phyloP scores from a whole-genome alignment of 2,888 invertebrate genomes.

The Falcaria lacertinaria region DNA sequence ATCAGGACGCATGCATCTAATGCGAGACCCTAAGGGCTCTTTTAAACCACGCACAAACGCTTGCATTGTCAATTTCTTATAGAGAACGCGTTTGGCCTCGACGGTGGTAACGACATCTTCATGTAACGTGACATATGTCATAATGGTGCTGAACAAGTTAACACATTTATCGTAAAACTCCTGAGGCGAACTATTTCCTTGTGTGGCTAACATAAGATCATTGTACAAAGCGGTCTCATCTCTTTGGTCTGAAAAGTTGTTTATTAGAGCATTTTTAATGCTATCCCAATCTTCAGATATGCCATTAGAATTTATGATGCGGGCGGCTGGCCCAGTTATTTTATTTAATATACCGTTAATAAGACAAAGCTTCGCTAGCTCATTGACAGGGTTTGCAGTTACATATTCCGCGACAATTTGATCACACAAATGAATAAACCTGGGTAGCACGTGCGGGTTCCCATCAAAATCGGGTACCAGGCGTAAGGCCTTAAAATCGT shows the following conservation, averaged over 20 bases:
- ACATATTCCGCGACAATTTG: constrained; percentile 5
- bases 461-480: constrained; percentile 16
- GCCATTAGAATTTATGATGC: constrained; percentile 10
- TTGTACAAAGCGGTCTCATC: constrained; percentile 25
- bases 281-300: constrained; percentile 7
- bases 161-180: constrained; percentile 11
- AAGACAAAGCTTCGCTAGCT: not conserved
- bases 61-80: constrained; percentile 4
- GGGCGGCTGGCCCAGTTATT: constrained; percentile 15
- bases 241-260: constrained; percentile 24
- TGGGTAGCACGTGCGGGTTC: constrained; percentile 9
- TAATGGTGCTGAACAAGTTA: constrained; percentile 8
- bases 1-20: constrained; percentile 10
- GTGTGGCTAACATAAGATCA: constrained; percentile 11
- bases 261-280: constrained; percentile 16
- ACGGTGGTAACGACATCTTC: not conserved
- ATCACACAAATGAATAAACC: constrained; percentile 14
- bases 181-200: constrained; percentile 7
- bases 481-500: too few relatives aligned
- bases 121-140: not conserved
- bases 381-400: not conserved
- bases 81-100: constrained; percentile 5
- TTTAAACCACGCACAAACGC: constrained; percentile 9
- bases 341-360: constrained; percentile 20
- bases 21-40: constrained; percentile 7